These are phyloP conservation scores for Pherbina coryleti DNA, from an alignment of 2,888 invertebrate genomes.

Conservation along the genomic window DNA sequence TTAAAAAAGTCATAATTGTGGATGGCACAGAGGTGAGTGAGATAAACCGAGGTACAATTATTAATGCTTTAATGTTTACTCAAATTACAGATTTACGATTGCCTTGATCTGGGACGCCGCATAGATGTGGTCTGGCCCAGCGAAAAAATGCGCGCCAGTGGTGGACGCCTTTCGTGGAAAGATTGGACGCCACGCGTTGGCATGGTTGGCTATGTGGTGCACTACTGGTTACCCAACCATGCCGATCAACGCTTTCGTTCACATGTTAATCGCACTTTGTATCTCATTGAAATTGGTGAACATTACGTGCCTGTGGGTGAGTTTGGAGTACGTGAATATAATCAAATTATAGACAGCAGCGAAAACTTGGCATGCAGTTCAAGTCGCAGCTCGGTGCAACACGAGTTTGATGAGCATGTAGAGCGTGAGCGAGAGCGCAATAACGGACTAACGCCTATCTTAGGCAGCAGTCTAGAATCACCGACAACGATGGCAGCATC, in stretches of 20 bases:
- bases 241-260: conserved; percentile 88
- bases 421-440: conserved; percentile 52
- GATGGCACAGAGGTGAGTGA: conserved; percentile 66
- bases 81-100: conserved; percentile 81
- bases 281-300: conserved; percentile 93
- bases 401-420: conserved; percentile 56
- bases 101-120: conserved; percentile 88
- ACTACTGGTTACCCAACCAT: conserved; percentile 95
- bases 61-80: background rate
- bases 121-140: conserved; percentile 97
- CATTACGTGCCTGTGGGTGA: conserved; percentile 94
- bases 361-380: conserved; percentile 52
- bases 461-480: conserved; percentile 53
- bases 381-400: conserved; percentile 59
- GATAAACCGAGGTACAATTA: no score
- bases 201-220: conserved; percentile 94
- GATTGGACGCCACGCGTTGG: conserved; percentile 91
- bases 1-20: conserved; percentile 68
- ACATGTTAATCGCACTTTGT: conserved; percentile 91
- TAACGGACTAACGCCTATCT: conserved; percentile 56
- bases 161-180: conserved; percentile 90
- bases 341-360: conserved; percentile 58
- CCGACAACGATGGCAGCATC: conserved; percentile 46
- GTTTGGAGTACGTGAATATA: conserved; percentile 79
- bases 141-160: conserved; percentile 86